phyloP scores from a whole-genome alignment of 2,888 invertebrate species.

The Drosophila mimica region DNA sequence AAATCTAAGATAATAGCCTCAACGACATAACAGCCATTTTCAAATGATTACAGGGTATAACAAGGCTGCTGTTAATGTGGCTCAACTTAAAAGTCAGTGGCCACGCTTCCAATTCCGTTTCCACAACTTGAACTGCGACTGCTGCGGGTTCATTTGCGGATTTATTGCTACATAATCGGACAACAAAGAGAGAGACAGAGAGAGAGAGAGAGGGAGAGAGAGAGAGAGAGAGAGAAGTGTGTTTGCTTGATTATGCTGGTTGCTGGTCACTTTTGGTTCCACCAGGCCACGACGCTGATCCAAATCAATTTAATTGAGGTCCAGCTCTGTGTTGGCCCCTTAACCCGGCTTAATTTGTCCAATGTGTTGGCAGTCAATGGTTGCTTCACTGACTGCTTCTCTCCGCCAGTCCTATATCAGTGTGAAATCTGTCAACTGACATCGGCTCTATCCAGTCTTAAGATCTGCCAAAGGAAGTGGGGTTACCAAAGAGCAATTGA shows the following conservation, averaged over 20 bases:
- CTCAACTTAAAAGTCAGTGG: conserved; percentile 64
- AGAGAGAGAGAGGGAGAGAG: neutral
- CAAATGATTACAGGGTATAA: conserved; percentile 8
- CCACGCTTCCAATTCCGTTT: conserved; percentile 44
- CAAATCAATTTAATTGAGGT: conserved; percentile 80
- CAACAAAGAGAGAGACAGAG: conserved; percentile 16
- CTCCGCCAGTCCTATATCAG: conserved; percentile 27
- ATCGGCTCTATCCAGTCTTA: conserved; percentile 14
- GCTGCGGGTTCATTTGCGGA: conserved; percentile 77
- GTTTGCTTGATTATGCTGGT: conserved; percentile 52
- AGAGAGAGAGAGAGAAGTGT: conserved; percentile 7
- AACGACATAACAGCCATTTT: neutral
- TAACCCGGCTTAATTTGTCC: conserved; percentile 67
- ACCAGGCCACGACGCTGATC: conserved; percentile 54
- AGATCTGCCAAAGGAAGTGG: conserved; percentile 47
- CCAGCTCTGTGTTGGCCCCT: conserved; percentile 55
- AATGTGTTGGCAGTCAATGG: conserved; percentile 51
- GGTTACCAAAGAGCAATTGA: conserved; percentile 42
- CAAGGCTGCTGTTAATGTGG: conserved; percentile 23
- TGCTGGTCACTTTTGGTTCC: conserved; percentile 36
- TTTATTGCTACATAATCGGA: conserved; percentile 67
- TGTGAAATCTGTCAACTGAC: conserved; percentile 52
- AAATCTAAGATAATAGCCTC: neutral
- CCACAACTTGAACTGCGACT: conserved; percentile 26
- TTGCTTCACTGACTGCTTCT: conserved; percentile 24